Evolutionary conservation across 2,113 vertebrate genomes (phyloP).

Genomic region (Saccopteryx leptura): DNA sequence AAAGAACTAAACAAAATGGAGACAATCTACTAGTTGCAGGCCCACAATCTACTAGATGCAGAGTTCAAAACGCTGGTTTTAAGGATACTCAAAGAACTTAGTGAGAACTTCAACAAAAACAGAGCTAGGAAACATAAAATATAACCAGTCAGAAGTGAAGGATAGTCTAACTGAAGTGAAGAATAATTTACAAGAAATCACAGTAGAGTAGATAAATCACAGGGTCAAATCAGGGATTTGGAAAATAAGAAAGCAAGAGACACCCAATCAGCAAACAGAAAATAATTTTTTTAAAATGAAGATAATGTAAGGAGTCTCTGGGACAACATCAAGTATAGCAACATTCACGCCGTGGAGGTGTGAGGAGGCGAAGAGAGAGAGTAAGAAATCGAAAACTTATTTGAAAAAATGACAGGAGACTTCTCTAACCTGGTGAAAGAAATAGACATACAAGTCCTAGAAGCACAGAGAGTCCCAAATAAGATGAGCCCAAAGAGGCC

Average conservation of each 20-base stretch:
- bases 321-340: neutral
- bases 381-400: neutral
- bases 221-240: neutral
- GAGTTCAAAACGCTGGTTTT: neutral
- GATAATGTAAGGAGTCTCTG: neutral
- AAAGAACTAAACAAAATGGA: neutral
- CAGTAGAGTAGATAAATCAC: neutral
- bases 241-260: neutral
- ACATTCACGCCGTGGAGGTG: neutral
- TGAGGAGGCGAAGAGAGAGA: neutral
- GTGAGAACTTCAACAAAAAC: neutral
- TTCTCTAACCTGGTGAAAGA: neutral
- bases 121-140: neutral
- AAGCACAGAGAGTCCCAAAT: neutral
- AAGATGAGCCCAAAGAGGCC: neutral
- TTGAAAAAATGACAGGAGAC: neutral
- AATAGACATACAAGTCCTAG: neutral
- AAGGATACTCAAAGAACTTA: neutral
- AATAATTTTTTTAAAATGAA: neutral
- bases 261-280: neutral
- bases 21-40: neutral
- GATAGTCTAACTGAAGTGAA: neutral
- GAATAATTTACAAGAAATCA: neutral
- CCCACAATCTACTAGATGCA: neutral
- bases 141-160: neutral